Evolutionary conservation across 2,888 invertebrate genomes (phyloP), one percentile per base, ranked within the genome.

Genomic region (Drosophila neotestacea): DNA sequence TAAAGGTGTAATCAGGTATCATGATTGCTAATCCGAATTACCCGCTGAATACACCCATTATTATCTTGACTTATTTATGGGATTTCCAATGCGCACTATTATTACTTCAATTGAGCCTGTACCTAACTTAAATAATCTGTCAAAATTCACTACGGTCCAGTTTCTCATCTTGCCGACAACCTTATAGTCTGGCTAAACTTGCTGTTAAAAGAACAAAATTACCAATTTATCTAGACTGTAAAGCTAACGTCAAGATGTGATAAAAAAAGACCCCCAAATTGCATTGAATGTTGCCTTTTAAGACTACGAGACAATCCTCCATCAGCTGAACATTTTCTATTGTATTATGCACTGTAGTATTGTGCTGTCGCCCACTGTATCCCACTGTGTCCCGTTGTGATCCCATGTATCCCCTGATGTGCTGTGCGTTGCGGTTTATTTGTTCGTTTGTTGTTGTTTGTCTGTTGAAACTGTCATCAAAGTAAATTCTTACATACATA

Each of bases 401-500:
- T 22, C 41, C 28, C 22, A 3, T 22, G 22, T 22, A 22, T 22
- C 3, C 22, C 22, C 22, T 22, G 11, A 4, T 7, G 11, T 27
- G 47, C n/a, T 56, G 64, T 38, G n/a, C 38, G 7, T 6, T 13
- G 28, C 27, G 16, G 22, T 16, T 22, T 22, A 22, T 22, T 22
- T 22, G 22, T 22, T 22, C 2, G 22, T 22, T 22, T 22, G 0
- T 22, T 22, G 22, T 41, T 56, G 47, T 34, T 38, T 38, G 42
- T 60, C 38, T 42, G 42, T 32, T 54, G 41, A 10, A 36, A 41
- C 42, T 65, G 39, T 66, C 52, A 44, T 32, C 34, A 22, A 28
- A 54, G 51, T 60, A 58, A 66, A 62, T 69, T 60, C 50, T 46
- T 54, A 38, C 38, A 64, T 74, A 67, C 67, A 70, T 77, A 79